A percentile compares a stretch with the other conserved stretches of the same genome.
Conservation (phyloP, 2,888 invertebrate genomes). For the Coenonympha glycerion region DNA sequence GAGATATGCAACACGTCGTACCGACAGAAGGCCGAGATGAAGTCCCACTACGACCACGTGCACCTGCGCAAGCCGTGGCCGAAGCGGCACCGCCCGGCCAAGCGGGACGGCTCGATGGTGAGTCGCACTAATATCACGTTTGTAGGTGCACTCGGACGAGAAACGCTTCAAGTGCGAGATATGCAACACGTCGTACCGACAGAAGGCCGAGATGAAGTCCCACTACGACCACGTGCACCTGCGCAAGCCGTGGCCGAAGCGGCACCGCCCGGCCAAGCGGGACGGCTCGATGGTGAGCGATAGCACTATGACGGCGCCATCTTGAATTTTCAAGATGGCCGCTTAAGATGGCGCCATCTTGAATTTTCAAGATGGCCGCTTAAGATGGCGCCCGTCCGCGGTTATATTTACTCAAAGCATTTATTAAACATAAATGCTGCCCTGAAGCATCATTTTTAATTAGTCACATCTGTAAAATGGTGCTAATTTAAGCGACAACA, state of each 20-base stretch:
- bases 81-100: constrained; percentile 6
- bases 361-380: too few relatives aligned
- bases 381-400: too few relatives aligned
- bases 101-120: neutral
- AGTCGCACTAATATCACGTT: neutral
- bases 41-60: constrained; percentile 15
- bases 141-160: neutral
- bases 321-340: too few relatives aligned
- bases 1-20: constrained; percentile 1
- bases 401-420: too few relatives aligned
- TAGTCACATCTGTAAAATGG: too few relatives aligned
- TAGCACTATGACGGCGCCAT: too few relatives aligned
- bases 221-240: constrained; percentile 19
- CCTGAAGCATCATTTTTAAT: too few relatives aligned
- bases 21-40: constrained; percentile 1
- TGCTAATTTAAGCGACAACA: too few relatives aligned
- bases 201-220: constrained; percentile 6
- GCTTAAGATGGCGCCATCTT: neutral
- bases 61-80: constrained; percentile 19
- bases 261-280: neutral
- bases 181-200: neutral
- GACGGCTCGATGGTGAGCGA: neutral
- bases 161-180: constrained; percentile 6
- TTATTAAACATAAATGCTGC: too few relatives aligned
- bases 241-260: constrained; percentile 17